phyloP scores from a whole-genome alignment of 2,888 invertebrate species.

The Bibio marci region DNA sequence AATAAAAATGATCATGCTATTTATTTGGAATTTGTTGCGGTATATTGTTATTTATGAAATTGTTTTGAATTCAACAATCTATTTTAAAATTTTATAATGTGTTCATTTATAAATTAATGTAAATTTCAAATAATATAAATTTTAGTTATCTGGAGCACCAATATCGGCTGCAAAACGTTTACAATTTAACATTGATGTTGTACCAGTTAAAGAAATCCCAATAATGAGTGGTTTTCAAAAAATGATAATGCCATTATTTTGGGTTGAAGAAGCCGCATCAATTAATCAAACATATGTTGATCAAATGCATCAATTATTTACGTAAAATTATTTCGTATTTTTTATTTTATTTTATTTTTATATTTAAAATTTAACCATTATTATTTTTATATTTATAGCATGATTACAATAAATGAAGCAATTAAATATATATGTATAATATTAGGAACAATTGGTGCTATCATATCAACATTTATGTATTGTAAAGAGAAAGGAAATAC shows the following conservation, averaged over 20 bases:
- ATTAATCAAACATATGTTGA: slow-evolving; percentile 49
- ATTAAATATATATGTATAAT: no score
- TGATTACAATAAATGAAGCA: no score
- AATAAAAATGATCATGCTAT: slow-evolving; percentile 54
- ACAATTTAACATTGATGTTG: slow-evolving; percentile 53
- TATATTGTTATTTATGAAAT: slow-evolving; percentile 19
- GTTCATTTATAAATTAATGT: background rate
- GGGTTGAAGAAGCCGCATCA: slow-evolving; percentile 62
- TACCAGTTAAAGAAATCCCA: slow-evolving; percentile 43
- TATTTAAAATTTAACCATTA: no score
- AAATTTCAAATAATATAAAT: no score
- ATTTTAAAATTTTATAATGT: no score
- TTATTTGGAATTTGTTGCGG: slow-evolving; percentile 61
- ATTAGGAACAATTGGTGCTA: no score
- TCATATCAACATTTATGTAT: no score
- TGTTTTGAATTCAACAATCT: no score
- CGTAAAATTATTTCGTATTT: no score
- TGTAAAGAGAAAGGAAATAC: no score
- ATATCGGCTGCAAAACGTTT: slow-evolving; percentile 53
- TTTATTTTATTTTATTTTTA: no score
- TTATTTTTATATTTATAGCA: no score
- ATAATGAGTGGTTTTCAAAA: slow-evolving; percentile 45
- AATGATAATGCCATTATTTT: slow-evolving; percentile 56
- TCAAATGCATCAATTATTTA: background rate
- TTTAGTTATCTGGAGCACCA: slow-evolving; percentile 46